phyloP scores from a whole-genome alignment of 2,888 invertebrate genomes.

The Ophraella communa region DNA sequence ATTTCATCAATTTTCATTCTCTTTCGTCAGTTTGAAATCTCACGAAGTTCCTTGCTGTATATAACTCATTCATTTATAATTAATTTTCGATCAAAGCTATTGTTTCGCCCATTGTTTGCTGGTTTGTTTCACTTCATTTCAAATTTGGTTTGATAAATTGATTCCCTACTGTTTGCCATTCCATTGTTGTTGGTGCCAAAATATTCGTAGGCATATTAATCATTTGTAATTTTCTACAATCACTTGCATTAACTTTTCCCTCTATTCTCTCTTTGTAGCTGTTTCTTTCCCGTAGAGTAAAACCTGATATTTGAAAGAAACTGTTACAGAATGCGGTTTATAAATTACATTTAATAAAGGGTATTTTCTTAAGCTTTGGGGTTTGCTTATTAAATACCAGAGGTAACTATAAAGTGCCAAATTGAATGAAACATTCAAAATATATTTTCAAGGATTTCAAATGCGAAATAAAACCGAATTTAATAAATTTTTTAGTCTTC shows the following conservation, averaged over 20 bases:
- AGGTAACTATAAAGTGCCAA: background rate
- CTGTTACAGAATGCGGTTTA: background rate
- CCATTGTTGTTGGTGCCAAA: slow-evolving; percentile 43
- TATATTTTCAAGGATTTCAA: too few species aligned
- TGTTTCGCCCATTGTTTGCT: slow-evolving; percentile 37
- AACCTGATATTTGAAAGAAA: slow-evolving; percentile 11
- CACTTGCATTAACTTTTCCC: slow-evolving; percentile 8
- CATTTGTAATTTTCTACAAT: slow-evolving; percentile 35
- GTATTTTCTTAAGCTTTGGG: background rate
- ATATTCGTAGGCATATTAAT: slow-evolving; percentile 41
- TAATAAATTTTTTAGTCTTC: too few species aligned
- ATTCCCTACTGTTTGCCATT: slow-evolving; percentile 42
- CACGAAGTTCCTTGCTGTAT: slow-evolving; percentile 27
- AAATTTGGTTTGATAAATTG: slow-evolving; percentile 42
- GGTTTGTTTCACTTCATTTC: slow-evolving; percentile 34
- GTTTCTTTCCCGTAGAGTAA: background rate
- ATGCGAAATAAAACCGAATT: too few species aligned
- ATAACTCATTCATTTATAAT: slow-evolving; percentile 44
- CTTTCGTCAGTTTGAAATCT: slow-evolving; percentile 51
- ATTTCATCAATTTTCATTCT: slow-evolving; percentile 58
- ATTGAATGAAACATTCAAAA: too few species aligned
- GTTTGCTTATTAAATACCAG: background rate
- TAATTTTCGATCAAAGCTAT: slow-evolving; percentile 47
- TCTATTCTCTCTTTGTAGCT: background rate
- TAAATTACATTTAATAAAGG: background rate